phyloP scores from a whole-genome alignment of 1,140 invertebrate genomes.

The Papilio aristodemus region DNA sequence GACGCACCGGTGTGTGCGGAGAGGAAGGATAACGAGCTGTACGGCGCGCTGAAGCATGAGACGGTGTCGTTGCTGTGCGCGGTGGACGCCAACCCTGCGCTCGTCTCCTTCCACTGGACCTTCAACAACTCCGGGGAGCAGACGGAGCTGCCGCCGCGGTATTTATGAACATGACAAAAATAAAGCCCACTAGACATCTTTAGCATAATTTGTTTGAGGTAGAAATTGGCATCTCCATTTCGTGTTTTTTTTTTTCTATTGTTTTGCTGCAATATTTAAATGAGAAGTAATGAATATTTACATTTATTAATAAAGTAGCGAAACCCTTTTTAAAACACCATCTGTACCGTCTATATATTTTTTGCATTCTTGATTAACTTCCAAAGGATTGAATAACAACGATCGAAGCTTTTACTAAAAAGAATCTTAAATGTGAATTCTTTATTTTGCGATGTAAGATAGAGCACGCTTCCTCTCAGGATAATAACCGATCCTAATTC shows the following conservation, averaged over 20 bases:
- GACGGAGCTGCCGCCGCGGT: slow-evolving; percentile 86
- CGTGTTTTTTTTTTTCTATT: not conserved
- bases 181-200: too few relatives aligned
- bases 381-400: not conserved
- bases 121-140: slow-evolving; percentile 93
- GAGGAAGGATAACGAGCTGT: slow-evolving; percentile 85
- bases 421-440: slow-evolving; percentile 9
- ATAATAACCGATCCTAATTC: slow-evolving; percentile 11
- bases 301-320: slow-evolving; percentile 5
- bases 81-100: slow-evolving; percentile 91
- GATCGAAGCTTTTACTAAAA: slow-evolving; percentile 17
- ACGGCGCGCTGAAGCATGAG: slow-evolving; percentile 92
- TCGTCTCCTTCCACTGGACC: slow-evolving; percentile 91
- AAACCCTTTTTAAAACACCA: slow-evolving; percentile 8
- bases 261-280: not conserved
- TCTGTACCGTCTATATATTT: not conserved
- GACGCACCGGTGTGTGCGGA: slow-evolving; percentile 91
- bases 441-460: slow-evolving; percentile 18
- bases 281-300: slow-evolving; percentile 4
- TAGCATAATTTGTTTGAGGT: too few relatives aligned
- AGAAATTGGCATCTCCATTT: too few relatives aligned
- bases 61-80: slow-evolving; percentile 90
- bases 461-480: slow-evolving; percentile 12
- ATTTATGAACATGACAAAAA: too few relatives aligned
- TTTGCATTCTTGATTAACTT: slow-evolving; percentile 28